Evolutionary conservation across 2,113 vertebrate genomes (phyloP).

Genomic region (pig (Sus scrofa)): T2T-Sscrofa CM000819.6:105636001-105636500

Average conservation of each 20-base stretch:
- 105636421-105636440: no score
- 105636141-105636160: slow-evolving; percentile 90
- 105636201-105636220: slow-evolving; percentile 46
- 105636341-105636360: no score
- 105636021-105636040: background rate
- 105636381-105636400: no score
- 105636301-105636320: background rate
- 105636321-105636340: no score
- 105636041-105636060: slow-evolving; percentile 97
- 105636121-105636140: slow-evolving; percentile 99
- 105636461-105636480: no score
- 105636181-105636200: background rate
- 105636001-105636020: background rate
- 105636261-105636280: slow-evolving; percentile 24
- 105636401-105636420: no score
- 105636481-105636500: no score
- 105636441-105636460: no score
- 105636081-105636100: slow-evolving; percentile 99
- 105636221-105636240: background rate
- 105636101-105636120: slow-evolving; percentile 98
- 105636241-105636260: background rate
- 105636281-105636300: background rate
- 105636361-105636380: no score
- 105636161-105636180: background rate
- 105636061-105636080: slow-evolving; percentile 97